phyloP scores from a whole-genome alignment of 2,113 vertebrate species.

The Melanostigma gelatinosum region DNA sequence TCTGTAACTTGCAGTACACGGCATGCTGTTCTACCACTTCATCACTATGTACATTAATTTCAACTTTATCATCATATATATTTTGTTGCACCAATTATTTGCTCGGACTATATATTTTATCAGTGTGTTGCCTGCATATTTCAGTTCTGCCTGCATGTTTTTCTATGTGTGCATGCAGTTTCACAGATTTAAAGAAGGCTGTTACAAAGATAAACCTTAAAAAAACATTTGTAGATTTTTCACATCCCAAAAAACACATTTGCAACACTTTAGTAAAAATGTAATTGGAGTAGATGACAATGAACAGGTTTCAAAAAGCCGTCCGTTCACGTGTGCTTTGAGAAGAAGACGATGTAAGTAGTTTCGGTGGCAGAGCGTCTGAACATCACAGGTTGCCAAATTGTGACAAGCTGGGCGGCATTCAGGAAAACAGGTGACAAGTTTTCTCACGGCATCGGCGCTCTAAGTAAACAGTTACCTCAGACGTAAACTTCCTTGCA shows the following conservation, averaged over 20 bases:
- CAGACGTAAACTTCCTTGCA: slow-evolving; percentile 74
- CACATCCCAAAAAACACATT: background rate
- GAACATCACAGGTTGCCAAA: slow-evolving; percentile 59
- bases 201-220: background rate
- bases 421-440: slow-evolving; percentile 68
- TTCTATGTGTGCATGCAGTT: background rate
- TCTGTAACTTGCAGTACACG: background rate
- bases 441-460: slow-evolving; percentile 70
- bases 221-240: background rate
- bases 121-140: too few species aligned
- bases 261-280: background rate
- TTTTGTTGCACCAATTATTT: background rate
- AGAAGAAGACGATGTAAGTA: background rate
- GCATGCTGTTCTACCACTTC: background rate
- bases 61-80: background rate
- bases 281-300: background rate
- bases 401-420: slow-evolving; percentile 44
- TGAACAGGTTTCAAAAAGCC: slow-evolving; percentile 16
- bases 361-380: slow-evolving; percentile 51
- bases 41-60: background rate
- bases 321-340: background rate
- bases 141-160: too few species aligned
- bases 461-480: slow-evolving; percentile 76
- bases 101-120: background rate
- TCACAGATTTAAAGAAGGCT: background rate